Base-by-base conservation (phyloP, 2,797 vertebrate species). In the Pelobates cultripes region DNA sequence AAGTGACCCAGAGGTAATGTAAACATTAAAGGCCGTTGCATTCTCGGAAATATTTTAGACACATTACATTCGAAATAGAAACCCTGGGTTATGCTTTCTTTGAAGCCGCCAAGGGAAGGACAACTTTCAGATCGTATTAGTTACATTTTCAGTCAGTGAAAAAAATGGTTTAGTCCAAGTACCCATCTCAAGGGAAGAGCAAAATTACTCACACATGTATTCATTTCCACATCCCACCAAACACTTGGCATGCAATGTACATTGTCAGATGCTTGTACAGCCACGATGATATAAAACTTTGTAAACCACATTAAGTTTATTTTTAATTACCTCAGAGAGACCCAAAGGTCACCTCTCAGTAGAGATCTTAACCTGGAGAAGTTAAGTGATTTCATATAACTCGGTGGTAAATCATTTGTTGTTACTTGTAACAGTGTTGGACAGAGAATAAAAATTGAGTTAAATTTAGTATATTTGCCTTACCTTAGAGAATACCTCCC, bases 181-280 rank as follows among this genome's bases (percentile, higher is more conserved):
- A 45, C 42, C 3, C 17, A 42, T 66, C 53, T 77, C 67, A 67
- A 40, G 40, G 77, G 82, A 79, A 2, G 15, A 78, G 47, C 15
- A 12, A 79, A 82, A 77, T 73, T 61, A 43, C 88, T 93, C 92
- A 90, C 92, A 94, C 91, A 94, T 94, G 92, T 90, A 8, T 60
- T 88, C 86, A 88, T 90, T 89, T 93, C 89, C 89, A 89, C 88
- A 88, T 89, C 88, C 92, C 83, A 86, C 89, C 89, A 90, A 88
- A 91, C 86, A 88, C 89, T 89, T 92, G 92, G 92, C 92, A 91
- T 92, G 55, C 66, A 57, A 91, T 92, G 88, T 91, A 89, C 87
- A 89, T 90, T 91, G 90, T 93, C 91, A 92, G 89, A 93, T 89
- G 89, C 89, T 93, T 90, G 88, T 90, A 91, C 87, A 91, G 77